Evolutionary conservation across 2,888 invertebrate species (phyloP).

Genomic region (Tanytarsus gracilentus): DNA sequence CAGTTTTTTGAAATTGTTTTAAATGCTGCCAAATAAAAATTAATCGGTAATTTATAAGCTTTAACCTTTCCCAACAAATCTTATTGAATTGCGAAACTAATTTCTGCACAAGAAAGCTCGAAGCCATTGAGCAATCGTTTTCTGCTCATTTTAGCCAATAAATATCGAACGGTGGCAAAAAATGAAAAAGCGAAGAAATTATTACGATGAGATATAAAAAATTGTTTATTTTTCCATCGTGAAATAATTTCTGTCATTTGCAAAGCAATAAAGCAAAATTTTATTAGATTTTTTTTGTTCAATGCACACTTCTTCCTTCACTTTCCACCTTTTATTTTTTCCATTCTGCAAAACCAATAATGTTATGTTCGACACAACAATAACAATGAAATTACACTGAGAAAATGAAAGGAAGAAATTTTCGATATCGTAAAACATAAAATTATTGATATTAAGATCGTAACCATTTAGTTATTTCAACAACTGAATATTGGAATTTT

Average conservation of each 20-base stretch:
- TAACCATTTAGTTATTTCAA: conserved; percentile 24
- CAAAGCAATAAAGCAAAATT: conserved; percentile 26
- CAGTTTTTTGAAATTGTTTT: too few species aligned
- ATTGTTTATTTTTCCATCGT: conserved; percentile 21
- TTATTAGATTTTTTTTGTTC: conserved; percentile 5
- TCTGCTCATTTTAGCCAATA: background rate
- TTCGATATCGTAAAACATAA: conserved; percentile 25
- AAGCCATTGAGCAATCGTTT: too few species aligned
- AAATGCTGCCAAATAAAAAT: too few species aligned
- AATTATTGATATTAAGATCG: conserved; percentile 26
- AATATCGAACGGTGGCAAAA: conserved; percentile 1
- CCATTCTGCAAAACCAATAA: background rate
- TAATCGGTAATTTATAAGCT: too few species aligned
- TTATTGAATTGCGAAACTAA: too few species aligned
- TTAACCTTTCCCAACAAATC: too few species aligned
- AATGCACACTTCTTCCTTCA: background rate
- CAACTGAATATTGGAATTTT: conserved; percentile 17
- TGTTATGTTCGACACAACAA: background rate
- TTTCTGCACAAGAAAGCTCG: too few species aligned
- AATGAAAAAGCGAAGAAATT: background rate
- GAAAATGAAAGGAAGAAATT: background rate
- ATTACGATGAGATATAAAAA: conserved; percentile 9
- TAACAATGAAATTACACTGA: conserved; percentile 25
- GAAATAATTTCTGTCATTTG: conserved; percentile 26
- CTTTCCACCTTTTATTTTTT: background rate